phyloP scores from a whole-genome alignment of 2,888 invertebrate species.

The Gryllus longicercus region DNA sequence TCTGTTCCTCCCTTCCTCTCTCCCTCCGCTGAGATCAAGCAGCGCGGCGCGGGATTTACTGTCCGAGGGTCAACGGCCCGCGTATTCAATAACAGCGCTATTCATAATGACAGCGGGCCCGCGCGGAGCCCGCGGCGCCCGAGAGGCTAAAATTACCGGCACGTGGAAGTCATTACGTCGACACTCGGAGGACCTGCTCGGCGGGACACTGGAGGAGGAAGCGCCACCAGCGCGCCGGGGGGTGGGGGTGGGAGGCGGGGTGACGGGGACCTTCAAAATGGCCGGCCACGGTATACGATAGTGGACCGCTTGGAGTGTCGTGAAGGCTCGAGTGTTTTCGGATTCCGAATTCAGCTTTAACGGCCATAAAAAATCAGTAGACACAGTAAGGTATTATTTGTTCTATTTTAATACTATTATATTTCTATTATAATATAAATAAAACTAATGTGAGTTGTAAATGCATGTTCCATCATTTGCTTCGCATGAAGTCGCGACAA shows the following conservation, averaged over 20 bases:
- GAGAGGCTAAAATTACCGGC: background rate
- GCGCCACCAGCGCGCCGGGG: background rate
- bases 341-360: too few species aligned
- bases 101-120: background rate
- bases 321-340: too few species aligned
- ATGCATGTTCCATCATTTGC: too few species aligned
- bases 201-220: background rate
- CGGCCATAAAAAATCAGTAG: too few species aligned
- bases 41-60: background rate
- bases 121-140: background rate
- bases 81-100: background rate
- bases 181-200: background rate
- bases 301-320: too few species aligned
- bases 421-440: too few species aligned
- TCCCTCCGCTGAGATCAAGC: background rate
- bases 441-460: too few species aligned
- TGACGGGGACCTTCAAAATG: too few species aligned
- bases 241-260: background rate
- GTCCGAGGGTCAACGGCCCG: background rate
- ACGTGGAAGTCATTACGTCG: conserved; percentile 10
- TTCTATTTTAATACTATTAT: too few species aligned
- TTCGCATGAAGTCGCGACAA: too few species aligned
- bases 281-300: too few species aligned
- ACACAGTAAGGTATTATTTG: too few species aligned
- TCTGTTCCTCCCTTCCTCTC: background rate